These are phyloP conservation scores for Centropus bengalensis DNA, from an alignment of 2,113 vertebrate genomes.

Conservation along the genomic window DNA sequence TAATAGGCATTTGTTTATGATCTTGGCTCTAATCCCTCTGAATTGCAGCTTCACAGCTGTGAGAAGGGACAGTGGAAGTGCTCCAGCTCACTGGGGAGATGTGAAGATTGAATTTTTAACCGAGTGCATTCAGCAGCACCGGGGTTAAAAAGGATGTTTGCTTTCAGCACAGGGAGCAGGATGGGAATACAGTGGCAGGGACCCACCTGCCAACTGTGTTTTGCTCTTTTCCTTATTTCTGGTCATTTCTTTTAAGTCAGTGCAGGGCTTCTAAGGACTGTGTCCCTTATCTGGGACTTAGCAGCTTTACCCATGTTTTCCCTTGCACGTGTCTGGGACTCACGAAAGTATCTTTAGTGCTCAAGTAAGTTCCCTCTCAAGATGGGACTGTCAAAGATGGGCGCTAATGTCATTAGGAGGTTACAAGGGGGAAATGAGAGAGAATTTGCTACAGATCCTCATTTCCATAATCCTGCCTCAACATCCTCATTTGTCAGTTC, in stretches of 20 bases:
- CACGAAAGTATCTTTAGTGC: constrained; percentile 31
- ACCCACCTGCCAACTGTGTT: not conserved
- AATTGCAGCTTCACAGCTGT: not conserved
- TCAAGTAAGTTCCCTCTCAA: constrained; percentile 38
- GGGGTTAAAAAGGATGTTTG: not conserved
- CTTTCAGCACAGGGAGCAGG: not conserved
- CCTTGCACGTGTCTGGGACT: constrained; percentile 18
- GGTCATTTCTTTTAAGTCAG: not conserved
- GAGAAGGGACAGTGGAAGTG: not conserved
- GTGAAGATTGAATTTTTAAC: not conserved
- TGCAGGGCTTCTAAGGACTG: constrained; percentile 27
- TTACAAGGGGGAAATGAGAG: constrained; percentile 64
- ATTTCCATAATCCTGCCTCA: constrained; percentile 68
- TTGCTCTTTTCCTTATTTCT: not conserved
- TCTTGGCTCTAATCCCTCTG: not conserved
- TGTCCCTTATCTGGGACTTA: constrained; percentile 58
- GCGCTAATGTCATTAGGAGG: constrained; percentile 67
- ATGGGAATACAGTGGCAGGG: not conserved
- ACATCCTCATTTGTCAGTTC: constrained; percentile 66
- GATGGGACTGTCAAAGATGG: constrained; percentile 38
- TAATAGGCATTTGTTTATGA: not conserved
- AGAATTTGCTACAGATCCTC: constrained; percentile 66
- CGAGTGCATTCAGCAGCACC: not conserved
- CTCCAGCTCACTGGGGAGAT: not conserved
- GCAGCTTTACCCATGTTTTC: constrained; percentile 49